Evolutionary conservation across 2,888 invertebrate genomes (phyloP), one percentile per base, ranked within the genome.

Genomic region (Abscondita cerata): DNA sequence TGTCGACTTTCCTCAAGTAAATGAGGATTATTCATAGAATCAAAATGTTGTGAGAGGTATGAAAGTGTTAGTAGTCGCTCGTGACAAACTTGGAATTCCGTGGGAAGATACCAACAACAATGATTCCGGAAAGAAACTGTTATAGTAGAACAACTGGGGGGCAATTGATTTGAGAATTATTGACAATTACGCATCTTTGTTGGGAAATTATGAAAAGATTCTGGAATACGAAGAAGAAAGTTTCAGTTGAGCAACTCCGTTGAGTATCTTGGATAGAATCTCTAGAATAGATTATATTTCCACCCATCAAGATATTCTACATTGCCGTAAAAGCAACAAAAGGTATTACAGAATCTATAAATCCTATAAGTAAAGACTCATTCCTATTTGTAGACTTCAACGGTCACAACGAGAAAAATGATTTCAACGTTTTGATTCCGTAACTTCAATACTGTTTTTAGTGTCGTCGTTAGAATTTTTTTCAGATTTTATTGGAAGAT

Each of bases 171-270:
- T 89, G 72, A 86, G 89, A 75, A 85, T 89, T 70, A 98, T 98
- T 82, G 85, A 89, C 75, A 91, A 93, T 78, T 94, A 93, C 78
- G 90, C 93, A 59, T 91, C 95, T 47, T 91, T 70, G 87, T 98
- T 71, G 86, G 88, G 74, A 90, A 89, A 70, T 83, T 98, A 72
- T 98, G 98, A 98, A 86, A 88, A 72, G 98, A 98, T 83, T 84
- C 88, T 64, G 95, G 95, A 65, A 96, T 98, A 73, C 87, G 87
- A 78, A 85, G 98, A 83, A 89, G 95, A 83, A 96, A 98, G 84
- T 98, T 95, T 85, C 98, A 98, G 86, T 86, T 98, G 88, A 95
- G 92, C 80, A 98, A 98, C 83, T 96, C 96, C 50, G 94, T 98
- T 73, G 93, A 93, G 81, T 99, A 98, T 82, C 82, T 84, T 97